Conservation (phyloP, 2,797 vertebrate genomes). For the Morus bassanus region DNA sequence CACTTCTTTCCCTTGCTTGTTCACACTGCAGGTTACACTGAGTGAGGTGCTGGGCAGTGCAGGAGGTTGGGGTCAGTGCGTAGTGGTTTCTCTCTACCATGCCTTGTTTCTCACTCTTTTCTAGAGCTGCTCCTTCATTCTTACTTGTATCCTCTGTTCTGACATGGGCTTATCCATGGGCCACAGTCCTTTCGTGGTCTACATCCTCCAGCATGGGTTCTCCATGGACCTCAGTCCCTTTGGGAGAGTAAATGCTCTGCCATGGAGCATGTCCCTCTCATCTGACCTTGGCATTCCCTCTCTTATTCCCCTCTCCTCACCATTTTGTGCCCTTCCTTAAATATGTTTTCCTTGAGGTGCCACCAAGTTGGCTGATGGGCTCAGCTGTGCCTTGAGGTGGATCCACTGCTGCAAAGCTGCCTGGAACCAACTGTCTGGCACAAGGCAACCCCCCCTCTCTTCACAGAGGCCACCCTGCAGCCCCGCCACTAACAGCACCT, state of each 20-base stretch:
- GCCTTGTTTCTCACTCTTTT: not conserved
- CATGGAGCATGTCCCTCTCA: not conserved
- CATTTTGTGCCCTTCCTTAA: not conserved
- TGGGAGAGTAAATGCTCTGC: not conserved
- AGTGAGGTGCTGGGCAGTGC: not conserved
- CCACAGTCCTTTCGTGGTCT: not conserved
- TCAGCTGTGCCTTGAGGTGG: not conserved
- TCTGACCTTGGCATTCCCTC: not conserved
- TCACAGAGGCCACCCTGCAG: not conserved
- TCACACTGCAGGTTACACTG: not conserved
- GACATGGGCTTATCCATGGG: not conserved
- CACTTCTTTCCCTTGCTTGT: not conserved
- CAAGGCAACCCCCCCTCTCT: not conserved
- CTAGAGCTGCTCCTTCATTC: not conserved
- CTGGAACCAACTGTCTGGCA: not conserved
- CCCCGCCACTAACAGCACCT: rapidly evolving
- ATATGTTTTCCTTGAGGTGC: not conserved
- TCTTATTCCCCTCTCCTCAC: not conserved
- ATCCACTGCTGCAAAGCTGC: not conserved
- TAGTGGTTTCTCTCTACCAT: not conserved
- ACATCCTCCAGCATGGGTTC: rapidly evolving
- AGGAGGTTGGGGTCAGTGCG: not conserved
- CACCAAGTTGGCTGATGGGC: too few species aligned
- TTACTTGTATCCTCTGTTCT: not conserved
- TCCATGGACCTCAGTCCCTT: not conserved